Evolutionary conservation across 1,140 invertebrate species (phyloP), one percentile per base, ranked within the genome.

Genomic region (Drosophila bipectinata): DNA sequence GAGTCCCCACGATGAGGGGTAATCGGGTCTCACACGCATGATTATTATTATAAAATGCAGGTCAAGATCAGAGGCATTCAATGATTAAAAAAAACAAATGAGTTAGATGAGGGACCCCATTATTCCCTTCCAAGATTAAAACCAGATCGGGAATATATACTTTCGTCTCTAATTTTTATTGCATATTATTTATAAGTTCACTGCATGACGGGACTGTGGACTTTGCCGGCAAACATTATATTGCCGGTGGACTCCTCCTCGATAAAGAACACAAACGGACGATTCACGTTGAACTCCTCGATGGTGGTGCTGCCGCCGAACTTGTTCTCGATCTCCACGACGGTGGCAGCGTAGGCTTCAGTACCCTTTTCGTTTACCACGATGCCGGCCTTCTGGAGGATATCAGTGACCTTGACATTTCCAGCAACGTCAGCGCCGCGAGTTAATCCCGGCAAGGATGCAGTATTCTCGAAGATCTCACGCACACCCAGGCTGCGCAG

Each of bases 281-380:
- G 95, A 87, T 94, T 94, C 0, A 94, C 96, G 49, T 93, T 93
- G 90, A 97, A 96, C 30, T 92, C 91, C 60, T 92, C 83, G 0
- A 92, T 75, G 4, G 57, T 49, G 9, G 91, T 91, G 24, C 92
- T 92, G 5, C 93, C 94, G 0, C 94, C 94, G 61, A 96, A 96
- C 92, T 96, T 96, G 83, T 96, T 96, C 3, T 93, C 94, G 6
- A 96, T 92, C 21, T 94, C 92, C 14, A 96, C 92, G 73, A 94
- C 95, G 64, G 97, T 97, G 6, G 95, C 95, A 0, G 95, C 95
- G 80, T 94, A 96, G 3, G 95, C 96, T 4, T 94, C 93, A 34
- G 94, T 97, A 44, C 97, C 97, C 73, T 96, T 92, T 92, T 98
- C 97, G 81, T 97, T 96, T 1, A 98, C 94, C 89, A 96, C 95